Evolutionary conservation across 2,888 invertebrate species (phyloP).

Genomic region (Minunthozetes semirufus): DNA sequence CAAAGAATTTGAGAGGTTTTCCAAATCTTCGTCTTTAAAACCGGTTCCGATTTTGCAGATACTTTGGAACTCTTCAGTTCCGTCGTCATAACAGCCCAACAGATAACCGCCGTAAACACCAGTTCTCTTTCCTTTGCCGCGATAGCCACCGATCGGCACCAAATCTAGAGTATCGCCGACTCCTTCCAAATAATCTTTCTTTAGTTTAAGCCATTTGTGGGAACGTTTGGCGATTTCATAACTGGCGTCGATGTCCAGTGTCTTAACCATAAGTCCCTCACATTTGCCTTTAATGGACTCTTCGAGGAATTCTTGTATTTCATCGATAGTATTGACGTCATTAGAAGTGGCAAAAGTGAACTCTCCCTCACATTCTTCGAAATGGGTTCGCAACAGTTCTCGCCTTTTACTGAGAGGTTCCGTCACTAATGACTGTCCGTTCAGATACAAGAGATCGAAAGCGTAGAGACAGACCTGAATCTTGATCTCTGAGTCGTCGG

Average conservation of each 20-base stretch:
- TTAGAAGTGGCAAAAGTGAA: constrained; percentile 79
- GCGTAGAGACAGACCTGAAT: constrained; percentile 91
- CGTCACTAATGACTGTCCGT: constrained; percentile 74
- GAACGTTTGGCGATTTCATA: constrained; percentile 96
- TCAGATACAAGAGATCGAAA: constrained; percentile 89
- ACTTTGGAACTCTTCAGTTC: constrained; percentile 83
- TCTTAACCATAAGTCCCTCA: constrained; percentile 98
- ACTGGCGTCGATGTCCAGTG: constrained; percentile 74
- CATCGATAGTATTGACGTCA: constrained; percentile 78
- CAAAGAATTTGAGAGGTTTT: constrained; percentile 66
- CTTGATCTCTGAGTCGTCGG: constrained; percentile 65
- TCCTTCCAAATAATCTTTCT: constrained; percentile 95
- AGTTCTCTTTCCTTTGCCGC: constrained; percentile 84
- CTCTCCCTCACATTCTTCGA: constrained; percentile 62
- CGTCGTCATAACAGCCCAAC: constrained; percentile 82
- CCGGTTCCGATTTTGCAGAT: constrained; percentile 91
- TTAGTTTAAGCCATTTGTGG: constrained; percentile 88
- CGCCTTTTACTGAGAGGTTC: constrained; percentile 68
- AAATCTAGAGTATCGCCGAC: constrained; percentile 93
- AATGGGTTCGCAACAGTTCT: constrained; percentile 62
- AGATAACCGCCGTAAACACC: constrained; percentile 92
- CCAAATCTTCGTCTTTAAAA: constrained; percentile 83
- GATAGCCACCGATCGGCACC: constrained; percentile 89
- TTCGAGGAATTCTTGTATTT: constrained; percentile 86
- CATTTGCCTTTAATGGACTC: constrained; percentile 91